Conservation (phyloP, 2,113 vertebrate species). For the Carlito syrichta region DNA sequence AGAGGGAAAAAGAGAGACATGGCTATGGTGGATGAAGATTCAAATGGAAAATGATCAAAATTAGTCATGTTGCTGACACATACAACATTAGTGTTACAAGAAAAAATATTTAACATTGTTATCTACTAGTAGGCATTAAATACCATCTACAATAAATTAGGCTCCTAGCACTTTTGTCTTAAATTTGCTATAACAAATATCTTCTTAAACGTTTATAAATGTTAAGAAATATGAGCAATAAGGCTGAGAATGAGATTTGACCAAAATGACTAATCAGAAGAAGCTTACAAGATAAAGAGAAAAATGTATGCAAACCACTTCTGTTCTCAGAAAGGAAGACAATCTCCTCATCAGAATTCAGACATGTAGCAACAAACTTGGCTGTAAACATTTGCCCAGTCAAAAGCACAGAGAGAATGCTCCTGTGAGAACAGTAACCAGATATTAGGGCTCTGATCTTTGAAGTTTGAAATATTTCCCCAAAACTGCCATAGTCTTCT, state of each 20-base stretch:
- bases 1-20: neutral
- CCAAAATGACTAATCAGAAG: neutral
- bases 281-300: neutral
- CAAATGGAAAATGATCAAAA: constrained; percentile 4
- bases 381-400: constrained; percentile 43
- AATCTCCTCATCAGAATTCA: constrained; percentile 19
- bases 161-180: neutral
- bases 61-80: neutral
- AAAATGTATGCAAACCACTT: neutral
- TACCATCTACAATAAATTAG: neutral
- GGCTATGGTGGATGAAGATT: neutral
- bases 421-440: constrained; percentile 41
- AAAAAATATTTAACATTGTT: neutral
- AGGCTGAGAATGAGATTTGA: neutral
- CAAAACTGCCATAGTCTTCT: constrained; percentile 40
- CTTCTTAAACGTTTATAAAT: neutral
- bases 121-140: neutral
- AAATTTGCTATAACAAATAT: neutral
- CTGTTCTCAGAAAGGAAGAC: neutral
- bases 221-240: constrained; percentile 20
- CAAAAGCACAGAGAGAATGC: constrained; percentile 35
- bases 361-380: constrained; percentile 12
- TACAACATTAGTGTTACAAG: neutral
- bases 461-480: constrained; percentile 53
- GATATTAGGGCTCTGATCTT: constrained; percentile 49